Conservation (phyloP, 2,797 vertebrate genomes). For the Esox lucius region DNA sequence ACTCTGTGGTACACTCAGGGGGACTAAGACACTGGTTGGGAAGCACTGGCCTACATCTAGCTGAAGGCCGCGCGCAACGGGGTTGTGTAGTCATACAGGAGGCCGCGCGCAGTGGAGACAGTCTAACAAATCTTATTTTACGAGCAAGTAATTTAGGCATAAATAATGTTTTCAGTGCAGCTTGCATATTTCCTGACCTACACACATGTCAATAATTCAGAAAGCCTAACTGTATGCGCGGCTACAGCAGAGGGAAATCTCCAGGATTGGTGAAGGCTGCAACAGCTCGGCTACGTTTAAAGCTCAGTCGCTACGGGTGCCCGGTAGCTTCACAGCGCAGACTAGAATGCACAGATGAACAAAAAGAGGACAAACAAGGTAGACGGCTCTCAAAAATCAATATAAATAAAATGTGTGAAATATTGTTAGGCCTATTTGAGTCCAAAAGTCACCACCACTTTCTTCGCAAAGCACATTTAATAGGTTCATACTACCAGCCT, state of each 20-base stretch:
- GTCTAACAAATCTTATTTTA: background rate
- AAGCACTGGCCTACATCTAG: background rate
- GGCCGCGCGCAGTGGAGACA: background rate
- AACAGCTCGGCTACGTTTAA: slow-evolving; percentile 44
- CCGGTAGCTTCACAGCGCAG: slow-evolving; percentile 28
- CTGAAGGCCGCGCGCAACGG: slow-evolving; percentile 37
- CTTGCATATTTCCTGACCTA: slow-evolving; percentile 17
- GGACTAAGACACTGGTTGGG: background rate
- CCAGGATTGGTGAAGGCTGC: slow-evolving; percentile 36
- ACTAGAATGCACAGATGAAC: slow-evolving; percentile 22
- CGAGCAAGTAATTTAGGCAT: background rate
- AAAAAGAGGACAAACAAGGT: slow-evolving; percentile 15
- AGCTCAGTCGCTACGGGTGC: slow-evolving; percentile 27
- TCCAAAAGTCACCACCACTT: background rate
- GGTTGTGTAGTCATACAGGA: background rate
- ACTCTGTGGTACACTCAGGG: background rate
- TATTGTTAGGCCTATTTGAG: background rate
- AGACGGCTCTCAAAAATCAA: slow-evolving; percentile 32
- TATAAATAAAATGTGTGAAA: slow-evolving; percentile 2
- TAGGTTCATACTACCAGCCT: background rate
- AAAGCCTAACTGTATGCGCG: slow-evolving; percentile 6
- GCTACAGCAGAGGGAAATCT: slow-evolving; percentile 37
- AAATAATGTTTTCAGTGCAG: slow-evolving; percentile 13
- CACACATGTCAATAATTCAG: background rate
- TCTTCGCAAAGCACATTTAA: background rate